These are phyloP conservation scores for Syrmaticus mikado DNA, from an alignment of 2,113 vertebrate genomes.

Conservation along the genomic window DNA sequence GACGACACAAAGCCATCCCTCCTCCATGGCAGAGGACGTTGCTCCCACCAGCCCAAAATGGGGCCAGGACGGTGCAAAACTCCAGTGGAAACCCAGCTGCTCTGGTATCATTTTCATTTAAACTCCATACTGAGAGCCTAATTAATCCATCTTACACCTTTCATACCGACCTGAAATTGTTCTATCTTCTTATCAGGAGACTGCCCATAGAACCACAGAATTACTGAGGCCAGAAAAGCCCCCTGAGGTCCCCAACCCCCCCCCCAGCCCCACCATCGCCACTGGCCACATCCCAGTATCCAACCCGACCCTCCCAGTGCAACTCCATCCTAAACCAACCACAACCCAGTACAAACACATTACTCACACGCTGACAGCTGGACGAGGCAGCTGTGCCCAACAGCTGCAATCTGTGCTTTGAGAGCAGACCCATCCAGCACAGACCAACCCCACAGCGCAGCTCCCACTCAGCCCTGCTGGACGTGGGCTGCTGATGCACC, in stretches of 20 bases:
- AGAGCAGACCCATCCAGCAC: neutral
- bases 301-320: too few species aligned
- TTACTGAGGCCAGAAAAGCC: too few species aligned
- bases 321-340: neutral
- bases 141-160: neutral
- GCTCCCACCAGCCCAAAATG: neutral
- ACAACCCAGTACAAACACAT: neutral
- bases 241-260: too few species aligned
- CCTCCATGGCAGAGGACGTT: neutral
- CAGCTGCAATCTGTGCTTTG: neutral
- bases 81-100: neutral
- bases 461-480: neutral
- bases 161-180: fast-evolving
- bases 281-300: too few species aligned
- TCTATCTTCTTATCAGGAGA: neutral
- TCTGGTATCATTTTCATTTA: neutral
- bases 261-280: too few species aligned
- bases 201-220: too few species aligned
- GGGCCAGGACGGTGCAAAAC: neutral
- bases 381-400: neutral
- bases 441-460: fast-evolving
- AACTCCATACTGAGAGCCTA: neutral
- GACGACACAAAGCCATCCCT: neutral
- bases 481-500: neutral
- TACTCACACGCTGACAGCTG: neutral